Base-by-base conservation (phyloP, 2,888 invertebrate species). In the Tetragonisca angustula region DNA sequence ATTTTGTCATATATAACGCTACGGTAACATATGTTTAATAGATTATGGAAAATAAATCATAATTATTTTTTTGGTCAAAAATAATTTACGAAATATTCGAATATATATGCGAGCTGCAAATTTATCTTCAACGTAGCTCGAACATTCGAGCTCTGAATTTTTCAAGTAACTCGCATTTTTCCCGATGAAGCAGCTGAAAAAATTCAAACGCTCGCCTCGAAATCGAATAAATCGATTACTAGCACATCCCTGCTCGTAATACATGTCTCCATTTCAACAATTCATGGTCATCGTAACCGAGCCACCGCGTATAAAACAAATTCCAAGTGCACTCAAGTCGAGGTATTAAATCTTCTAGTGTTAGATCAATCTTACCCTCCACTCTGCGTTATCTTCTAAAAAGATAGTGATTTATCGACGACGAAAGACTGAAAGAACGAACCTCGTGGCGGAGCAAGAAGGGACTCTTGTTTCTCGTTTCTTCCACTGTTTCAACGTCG, bases 321-420 rank as follows among this genome's bases (percentile, higher is more conserved):
- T n/a, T 71, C 11, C 11, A 59, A 71, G 43, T 24, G 43, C 2
- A 56, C 19, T 19, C 6, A 19, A n/a, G 21, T 56, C 17, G 11
- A 24, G 17, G 24, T 19, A 43, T 43, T 5, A 59, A 24, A 43
- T 71, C 36, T 59, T 24, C n/a, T 5, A 13, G 2, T 4, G 21
- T 54, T 19, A 65, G n/a, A 54, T 70, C 70, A n/a, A 70, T 71
- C 56, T 36, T 43, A 43, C 56, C 4, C 9, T 36, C 36, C 70
- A 21, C 54, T 27, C 32, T 69, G 9, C 43, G 24, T 68, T 27
- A 19, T 17, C 50, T 24, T 43, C n/a, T 43, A 19, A 43, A 49
- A 43, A 43, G 71, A 72, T 24, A 36, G 71, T 43, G 71, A 61
- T 72, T 75, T 43, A 67, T 75, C 65, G 50, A 24, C 24, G 52